phyloP scores from a whole-genome alignment of 1,140 invertebrate genomes.

The Drosophila paulistorum region DNA sequence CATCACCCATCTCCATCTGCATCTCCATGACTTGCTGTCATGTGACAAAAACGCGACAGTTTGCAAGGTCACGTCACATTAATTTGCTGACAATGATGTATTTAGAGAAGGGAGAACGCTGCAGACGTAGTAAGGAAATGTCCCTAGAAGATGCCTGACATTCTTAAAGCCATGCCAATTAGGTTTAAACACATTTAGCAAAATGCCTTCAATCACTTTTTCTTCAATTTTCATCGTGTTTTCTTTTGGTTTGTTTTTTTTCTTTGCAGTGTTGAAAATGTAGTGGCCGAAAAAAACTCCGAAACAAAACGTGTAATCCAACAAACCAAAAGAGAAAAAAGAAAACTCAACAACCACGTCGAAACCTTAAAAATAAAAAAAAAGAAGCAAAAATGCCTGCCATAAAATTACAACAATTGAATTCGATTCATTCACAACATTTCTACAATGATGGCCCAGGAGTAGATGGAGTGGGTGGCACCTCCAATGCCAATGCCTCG shows the following conservation, averaged over 20 bases:
- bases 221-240: slow-evolving; percentile 39
- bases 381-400: slow-evolving; percentile 62
- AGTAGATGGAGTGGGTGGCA: neutral
- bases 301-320: slow-evolving; percentile 32
- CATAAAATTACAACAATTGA: slow-evolving; percentile 66
- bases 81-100: slow-evolving; percentile 81
- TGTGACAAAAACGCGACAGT: slow-evolving; percentile 79
- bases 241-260: slow-evolving; percentile 11
- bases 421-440: slow-evolving; percentile 51
- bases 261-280: slow-evolving; percentile 47
- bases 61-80: slow-evolving; percentile 81
- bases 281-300: slow-evolving; percentile 1
- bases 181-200: slow-evolving; percentile 42
- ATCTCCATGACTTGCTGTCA: slow-evolving; percentile 66
- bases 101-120: slow-evolving; percentile 48
- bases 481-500: neutral
- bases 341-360: no score
- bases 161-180: slow-evolving; percentile 67
- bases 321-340: neutral
- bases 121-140: neutral
- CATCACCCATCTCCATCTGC: slow-evolving; percentile 29
- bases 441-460: slow-evolving; percentile 35
- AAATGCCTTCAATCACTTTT: slow-evolving; percentile 27
- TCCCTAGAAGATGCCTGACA: slow-evolving; percentile 21
- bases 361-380: slow-evolving; percentile 18